These are phyloP conservation scores for Carabus problematicus DNA, from an alignment of 2,888 invertebrate genomes.

Conservation along the genomic window DNA sequence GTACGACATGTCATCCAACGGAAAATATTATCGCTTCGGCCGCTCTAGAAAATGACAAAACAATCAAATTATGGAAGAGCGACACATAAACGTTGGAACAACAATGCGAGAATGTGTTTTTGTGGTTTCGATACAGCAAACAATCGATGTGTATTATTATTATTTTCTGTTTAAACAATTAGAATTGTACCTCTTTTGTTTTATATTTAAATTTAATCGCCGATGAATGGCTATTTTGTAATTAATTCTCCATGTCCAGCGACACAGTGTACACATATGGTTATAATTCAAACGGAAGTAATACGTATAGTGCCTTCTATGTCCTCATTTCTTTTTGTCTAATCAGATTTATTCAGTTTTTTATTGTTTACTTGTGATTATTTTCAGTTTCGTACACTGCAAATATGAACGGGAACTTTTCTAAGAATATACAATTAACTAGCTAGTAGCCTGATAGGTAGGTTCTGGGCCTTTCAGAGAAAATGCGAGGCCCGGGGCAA, in stretches of 20 bases:
- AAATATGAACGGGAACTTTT: no score
- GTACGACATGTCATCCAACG: slow-evolving; percentile 98
- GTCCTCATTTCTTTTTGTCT: background rate
- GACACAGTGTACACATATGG: background rate
- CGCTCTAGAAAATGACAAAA: slow-evolving; percentile 97
- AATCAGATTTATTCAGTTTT: no score
- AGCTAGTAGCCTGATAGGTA: no score
- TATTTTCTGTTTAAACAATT: slow-evolving; percentile 19
- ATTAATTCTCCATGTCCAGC: background rate
- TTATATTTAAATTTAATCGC: slow-evolving; percentile 1
- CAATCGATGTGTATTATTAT: no score
- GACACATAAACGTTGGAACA: slow-evolving; percentile 72
- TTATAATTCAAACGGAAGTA: slow-evolving; percentile 10
- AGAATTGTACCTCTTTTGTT: slow-evolving; percentile 9
- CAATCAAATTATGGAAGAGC: slow-evolving; percentile 98
- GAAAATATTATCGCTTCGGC: slow-evolving; percentile 99
- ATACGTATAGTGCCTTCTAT: slow-evolving; percentile 31
- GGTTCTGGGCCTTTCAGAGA: no score
- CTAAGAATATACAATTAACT: no score
- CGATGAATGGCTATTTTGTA: background rate
- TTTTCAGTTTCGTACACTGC: no score
- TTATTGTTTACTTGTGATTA: no score
- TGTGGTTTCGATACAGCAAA: background rate
- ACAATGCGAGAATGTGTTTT: slow-evolving; percentile 17
- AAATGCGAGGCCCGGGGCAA: no score